Percentiles rank a stretch among this genome's conserved stretches.
Conservation (phyloP, 2,797 vertebrate genomes). For the Pipistrellus nathusii region DNA sequence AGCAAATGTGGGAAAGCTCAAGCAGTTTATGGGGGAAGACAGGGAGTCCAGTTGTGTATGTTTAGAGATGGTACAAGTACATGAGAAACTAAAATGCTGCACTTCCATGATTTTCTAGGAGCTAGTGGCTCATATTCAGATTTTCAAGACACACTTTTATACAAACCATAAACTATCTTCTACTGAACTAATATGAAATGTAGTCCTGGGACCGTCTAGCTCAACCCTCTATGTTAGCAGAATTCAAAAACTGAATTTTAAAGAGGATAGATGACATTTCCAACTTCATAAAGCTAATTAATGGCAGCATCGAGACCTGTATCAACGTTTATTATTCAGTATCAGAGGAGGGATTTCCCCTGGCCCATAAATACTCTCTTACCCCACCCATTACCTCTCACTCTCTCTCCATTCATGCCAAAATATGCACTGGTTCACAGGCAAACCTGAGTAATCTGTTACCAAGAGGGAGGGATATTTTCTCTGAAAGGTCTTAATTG, state of each 20-base stretch:
- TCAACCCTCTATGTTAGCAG: neutral
- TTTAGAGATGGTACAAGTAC: slow-evolving; percentile 36
- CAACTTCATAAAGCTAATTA: slow-evolving; percentile 13
- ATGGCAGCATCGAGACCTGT: neutral
- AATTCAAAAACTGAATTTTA: slow-evolving; percentile 43
- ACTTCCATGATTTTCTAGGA: slow-evolving; percentile 67
- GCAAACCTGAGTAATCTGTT: neutral
- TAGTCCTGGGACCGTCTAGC: neutral
- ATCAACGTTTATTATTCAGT: slow-evolving; percentile 17
- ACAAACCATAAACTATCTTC: slow-evolving; percentile 57
- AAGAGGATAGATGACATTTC: slow-evolving; percentile 11
- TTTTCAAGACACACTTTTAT: slow-evolving; percentile 69
- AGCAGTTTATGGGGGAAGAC: neutral
- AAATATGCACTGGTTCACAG: slow-evolving; percentile 30
- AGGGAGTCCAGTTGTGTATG: neutral
- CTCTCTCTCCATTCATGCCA: neutral
- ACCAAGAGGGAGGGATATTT: neutral
- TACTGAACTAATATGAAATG: slow-evolving; percentile 29
- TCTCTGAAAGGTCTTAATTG: slow-evolving; percentile 46
- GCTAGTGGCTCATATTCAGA: slow-evolving; percentile 73
- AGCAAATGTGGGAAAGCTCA: neutral
- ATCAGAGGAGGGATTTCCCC: neutral
- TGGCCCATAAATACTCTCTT: neutral
- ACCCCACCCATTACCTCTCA: neutral
- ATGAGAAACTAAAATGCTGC: slow-evolving; percentile 71